Evolutionary conservation across 2,888 invertebrate species (phyloP), one percentile per base, ranked within the genome.

Genomic region (Lasioglossum oenotherae): DNA sequence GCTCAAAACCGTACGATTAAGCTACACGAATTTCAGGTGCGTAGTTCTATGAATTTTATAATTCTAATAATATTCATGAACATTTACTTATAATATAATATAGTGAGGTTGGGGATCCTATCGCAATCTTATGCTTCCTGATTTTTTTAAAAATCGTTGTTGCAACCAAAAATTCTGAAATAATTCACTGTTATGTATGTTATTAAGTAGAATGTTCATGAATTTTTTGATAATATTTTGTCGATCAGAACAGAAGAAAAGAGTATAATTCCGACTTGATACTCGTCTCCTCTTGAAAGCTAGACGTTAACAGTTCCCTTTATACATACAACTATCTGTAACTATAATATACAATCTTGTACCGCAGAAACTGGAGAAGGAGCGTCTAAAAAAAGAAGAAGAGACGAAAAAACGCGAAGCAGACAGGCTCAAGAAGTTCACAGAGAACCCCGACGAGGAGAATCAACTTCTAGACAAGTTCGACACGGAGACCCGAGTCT

Each of bases 1-100:
- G 98, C 98, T 85, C 98, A 98, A 94, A 96, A 97, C 38, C 96
- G 98, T 78, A 98, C 98, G 75, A 98, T 98, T 88, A 98, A 98
- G 94, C 96, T 98, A 2, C 97, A 97, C 0, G 98, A 98, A 92
- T 97, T 97, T 92, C 98, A 98, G 96, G 97, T 97, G 92, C 80
- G 80, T 81, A 64, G n/a, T 49, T 8, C 27, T 35, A 35, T 49
- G 38, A 19, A 14, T 23, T 74, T 38, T 14, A 38, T 49, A 57
- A 69, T 19, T 38, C 2, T 41, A 31, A 12, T 12, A 35, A 60
- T 14, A 27, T 60, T 60, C 14, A 38, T 38, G 38, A 35, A 38
- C 38, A 38, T 38, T 31, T 31, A 31, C 31, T n/a, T n/a, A n/a
- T n/a, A n/a, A n/a, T n/a, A n/a, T n/a, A n/a, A n/a, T n/a, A n/a